Percentiles rank a stretch among this genome's conserved stretches.
These are phyloP conservation scores for Drosophila paucipuncta DNA, from an alignment of 2,888 invertebrate species.

Conservation along the genomic window DNA sequence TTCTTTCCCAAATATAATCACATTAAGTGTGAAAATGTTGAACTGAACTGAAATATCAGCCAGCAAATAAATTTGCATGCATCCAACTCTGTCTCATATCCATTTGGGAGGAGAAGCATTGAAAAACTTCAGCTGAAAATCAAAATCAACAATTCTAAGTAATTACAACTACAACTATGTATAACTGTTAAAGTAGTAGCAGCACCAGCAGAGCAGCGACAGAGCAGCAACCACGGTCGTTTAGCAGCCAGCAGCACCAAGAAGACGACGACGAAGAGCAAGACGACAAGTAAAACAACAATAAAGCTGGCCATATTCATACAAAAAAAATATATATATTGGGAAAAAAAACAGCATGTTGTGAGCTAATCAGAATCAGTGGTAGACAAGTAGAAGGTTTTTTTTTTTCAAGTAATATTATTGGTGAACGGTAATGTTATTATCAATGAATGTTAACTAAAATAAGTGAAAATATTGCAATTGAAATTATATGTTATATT, in stretches of 20 bases:
- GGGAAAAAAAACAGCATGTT: slow-evolving; percentile 61
- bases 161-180: slow-evolving; percentile 54
- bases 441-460: slow-evolving; percentile 24
- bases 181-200: slow-evolving; percentile 42
- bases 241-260: slow-evolving; percentile 54
- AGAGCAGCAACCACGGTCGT: slow-evolving; percentile 62
- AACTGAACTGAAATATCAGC: slow-evolving; percentile 48
- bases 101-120: slow-evolving; percentile 23
- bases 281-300: slow-evolving; percentile 64
- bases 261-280: slow-evolving; percentile 55
- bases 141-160: slow-evolving; percentile 52
- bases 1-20: slow-evolving; percentile 28
- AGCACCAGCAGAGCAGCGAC: slow-evolving; percentile 41
- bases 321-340: slow-evolving; percentile 23
- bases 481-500: slow-evolving; percentile 47
- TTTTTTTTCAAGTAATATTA: slow-evolving; percentile 30
- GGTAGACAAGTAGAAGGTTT: slow-evolving; percentile 42
- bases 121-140: slow-evolving; percentile 24
- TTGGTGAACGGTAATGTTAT: slow-evolving; percentile 13
- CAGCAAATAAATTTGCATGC: slow-evolving; percentile 31
- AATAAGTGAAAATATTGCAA: slow-evolving; percentile 30
- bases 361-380: slow-evolving; percentile 71
- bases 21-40: slow-evolving; percentile 48
- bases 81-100: slow-evolving; percentile 43
- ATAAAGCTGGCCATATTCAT: slow-evolving; percentile 61